A percentile compares a stretch with the other conserved stretches of the same genome.
phyloP scores from a whole-genome alignment of 2,888 invertebrate species.

The Lomographa bimaculata region DNA sequence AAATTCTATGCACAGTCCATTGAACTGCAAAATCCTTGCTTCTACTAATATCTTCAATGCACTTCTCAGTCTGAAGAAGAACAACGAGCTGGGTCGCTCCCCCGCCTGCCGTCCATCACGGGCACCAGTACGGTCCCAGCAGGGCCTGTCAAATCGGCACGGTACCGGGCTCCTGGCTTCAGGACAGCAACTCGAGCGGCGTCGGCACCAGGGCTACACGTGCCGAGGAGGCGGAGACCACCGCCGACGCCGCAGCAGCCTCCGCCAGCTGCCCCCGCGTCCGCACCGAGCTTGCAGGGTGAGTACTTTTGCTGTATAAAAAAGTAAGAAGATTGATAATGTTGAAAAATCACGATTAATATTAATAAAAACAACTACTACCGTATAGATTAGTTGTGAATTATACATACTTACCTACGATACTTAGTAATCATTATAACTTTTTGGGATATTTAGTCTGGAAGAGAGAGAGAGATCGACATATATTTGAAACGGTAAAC shows the following conservation, averaged over 20 bases:
- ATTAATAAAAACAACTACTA: too few species aligned
- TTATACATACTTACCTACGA: too few species aligned
- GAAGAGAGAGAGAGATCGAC: too few species aligned
- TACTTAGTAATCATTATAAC: too few species aligned
- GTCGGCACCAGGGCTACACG: constrained; percentile 90
- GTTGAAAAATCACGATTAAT: too few species aligned
- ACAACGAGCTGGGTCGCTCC: constrained; percentile 89
- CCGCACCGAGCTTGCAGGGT: constrained; percentile 84
- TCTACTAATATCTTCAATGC: too few species aligned
- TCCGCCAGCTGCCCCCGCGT: constrained; percentile 67
- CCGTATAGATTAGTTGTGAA: too few species aligned
- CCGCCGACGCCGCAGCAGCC: constrained; percentile 69
- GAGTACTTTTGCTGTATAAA: constrained; percentile 70
- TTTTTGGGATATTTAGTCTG: too few species aligned
- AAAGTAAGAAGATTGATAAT: too few species aligned
- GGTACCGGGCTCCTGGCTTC: constrained; percentile 93
- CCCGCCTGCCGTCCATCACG: constrained; percentile 85
- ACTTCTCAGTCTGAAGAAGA: constrained; percentile 78
- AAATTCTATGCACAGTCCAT: too few species aligned
- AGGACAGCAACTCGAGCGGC: constrained; percentile 89
- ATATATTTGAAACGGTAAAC: too few species aligned
- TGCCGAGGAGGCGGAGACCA: constrained; percentile 84
- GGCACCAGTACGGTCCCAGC: constrained; percentile 79
- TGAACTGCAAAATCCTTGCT: too few species aligned
- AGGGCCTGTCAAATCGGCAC: constrained; percentile 91